Percentiles rank a stretch among this genome's conserved stretches.
These are phyloP conservation scores for Balearica regulorum DNA, from an alignment of 2,797 vertebrate genomes.

Conservation along the genomic window DNA sequence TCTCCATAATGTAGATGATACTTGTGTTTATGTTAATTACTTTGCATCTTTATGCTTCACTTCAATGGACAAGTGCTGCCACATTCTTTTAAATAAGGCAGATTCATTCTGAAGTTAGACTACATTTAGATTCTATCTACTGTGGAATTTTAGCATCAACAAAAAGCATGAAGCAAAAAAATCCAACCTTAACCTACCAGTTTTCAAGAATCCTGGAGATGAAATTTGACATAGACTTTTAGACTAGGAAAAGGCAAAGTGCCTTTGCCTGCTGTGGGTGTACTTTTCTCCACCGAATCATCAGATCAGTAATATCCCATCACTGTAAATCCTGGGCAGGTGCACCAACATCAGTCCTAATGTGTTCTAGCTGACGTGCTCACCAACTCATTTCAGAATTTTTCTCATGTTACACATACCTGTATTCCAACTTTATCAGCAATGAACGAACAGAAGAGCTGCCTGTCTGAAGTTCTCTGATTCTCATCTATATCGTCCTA, in stretches of 20 bases:
- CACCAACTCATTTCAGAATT: neutral
- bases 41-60: constrained; percentile 16
- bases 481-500: neutral
- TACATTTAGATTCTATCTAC: neutral
- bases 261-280: neutral
- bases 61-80: constrained; percentile 2
- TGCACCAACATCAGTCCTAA: neutral
- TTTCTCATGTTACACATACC: neutral
- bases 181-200: neutral
- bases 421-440: neutral
- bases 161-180: neutral
- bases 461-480: neutral
- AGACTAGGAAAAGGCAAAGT: neutral
- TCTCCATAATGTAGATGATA: constrained; percentile 1
- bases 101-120: neutral
- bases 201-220: neutral
- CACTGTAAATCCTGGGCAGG: neutral
- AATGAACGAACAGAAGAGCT: neutral
- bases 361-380: neutral
- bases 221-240: neutral
- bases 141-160: neutral
- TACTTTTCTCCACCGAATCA: neutral
- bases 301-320: neutral
- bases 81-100: neutral
- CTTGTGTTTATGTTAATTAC: constrained; percentile 37